Base-by-base conservation (phyloP, 2,113 vertebrate species). In the Ageneiosus marmoratus region DNA sequence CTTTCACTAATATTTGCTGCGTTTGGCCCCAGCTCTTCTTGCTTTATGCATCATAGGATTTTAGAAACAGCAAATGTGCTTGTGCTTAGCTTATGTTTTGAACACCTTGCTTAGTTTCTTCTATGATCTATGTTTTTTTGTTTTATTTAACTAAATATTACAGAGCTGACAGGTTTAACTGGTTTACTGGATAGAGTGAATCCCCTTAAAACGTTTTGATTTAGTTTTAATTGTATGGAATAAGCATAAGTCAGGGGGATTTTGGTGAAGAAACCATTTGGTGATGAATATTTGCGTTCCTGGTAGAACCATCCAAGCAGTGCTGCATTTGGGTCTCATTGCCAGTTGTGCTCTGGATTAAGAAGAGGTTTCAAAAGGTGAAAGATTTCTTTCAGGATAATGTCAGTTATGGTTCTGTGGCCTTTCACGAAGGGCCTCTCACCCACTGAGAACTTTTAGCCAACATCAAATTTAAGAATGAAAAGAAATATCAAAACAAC, bases 1-100 rank as follows among this genome's bases (percentile, higher is more conserved):
- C 78, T 90, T 91, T 90, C 91, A 93, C 93, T 94, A 94, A 94
- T 93, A 88, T 86, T 84, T 87, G 79, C 84, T 87, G 86, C 29
- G 51, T 85, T 74, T 73, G 63, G 53, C 76, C 81, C 82, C 76
- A 62, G 27, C 37, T 77, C 46, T 76, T 81, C 41, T 76, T 77
- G 20, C 51, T 75, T 69, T 62, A 56, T 16, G 60, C 74, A n/a
- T 81, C 73, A 46, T 32, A 55, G 79, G 48, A 56, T 13, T 62
- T 65, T 48, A 41, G 15, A 76, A 87, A 60, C n/a, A 83, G 56
- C 65, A 51, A 58, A 69, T 50, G 22, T 72, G 37, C 70, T n/a
- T 9, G 10, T 15, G 27, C 34, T 63, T 80, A 48, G 20, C 46
- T 65, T 51, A 56, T 56, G 16, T 41, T 77, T 58, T 5, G 4